A percentile compares a stretch with the other conserved stretches of the same genome.
Evolutionary conservation across 2,888 invertebrate species (phyloP).

Genomic region (Metellina segmentata): DNA sequence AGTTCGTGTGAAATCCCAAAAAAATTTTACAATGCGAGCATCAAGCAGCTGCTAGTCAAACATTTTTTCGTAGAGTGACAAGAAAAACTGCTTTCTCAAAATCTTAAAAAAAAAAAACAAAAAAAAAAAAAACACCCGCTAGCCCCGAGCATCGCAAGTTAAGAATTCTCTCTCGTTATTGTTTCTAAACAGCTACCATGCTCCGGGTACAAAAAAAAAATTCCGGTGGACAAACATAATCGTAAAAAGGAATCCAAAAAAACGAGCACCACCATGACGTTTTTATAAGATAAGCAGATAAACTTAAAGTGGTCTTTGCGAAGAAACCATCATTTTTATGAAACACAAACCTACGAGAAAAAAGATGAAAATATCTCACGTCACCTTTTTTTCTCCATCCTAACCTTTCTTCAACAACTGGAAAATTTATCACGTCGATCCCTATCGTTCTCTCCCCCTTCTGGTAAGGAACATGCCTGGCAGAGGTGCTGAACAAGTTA

Average conservation of each 20-base stretch:
- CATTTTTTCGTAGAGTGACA: too few relatives aligned
- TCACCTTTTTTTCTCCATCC: slow-evolving; percentile 58
- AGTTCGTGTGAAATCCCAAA: not conserved
- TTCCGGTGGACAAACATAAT: slow-evolving; percentile 52
- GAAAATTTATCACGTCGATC: slow-evolving; percentile 73
- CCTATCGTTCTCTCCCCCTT: slow-evolving; percentile 8
- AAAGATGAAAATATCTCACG: slow-evolving; percentile 49
- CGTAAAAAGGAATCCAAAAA: slow-evolving; percentile 58
- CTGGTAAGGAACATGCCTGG: slow-evolving; percentile 6
- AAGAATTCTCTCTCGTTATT: slow-evolving; percentile 49
- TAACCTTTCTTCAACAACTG: slow-evolving; percentile 71
- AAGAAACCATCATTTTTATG: slow-evolving; percentile 71
- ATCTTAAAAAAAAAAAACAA: not conserved
- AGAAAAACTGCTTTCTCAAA: too few relatives aligned
- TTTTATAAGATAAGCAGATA: slow-evolving; percentile 74
- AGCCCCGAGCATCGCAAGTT: slow-evolving; percentile 9
- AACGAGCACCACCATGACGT: slow-evolving; percentile 62
- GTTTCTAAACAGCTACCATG: slow-evolving; percentile 32
- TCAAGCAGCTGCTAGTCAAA: too few relatives aligned
- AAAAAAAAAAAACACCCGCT: not conserved
- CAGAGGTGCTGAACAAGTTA: not conserved
- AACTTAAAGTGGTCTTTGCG: slow-evolving; percentile 70
- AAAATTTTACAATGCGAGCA: too few relatives aligned
- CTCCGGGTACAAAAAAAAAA: slow-evolving; percentile 28
- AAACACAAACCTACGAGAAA: slow-evolving; percentile 54